phyloP scores from a whole-genome alignment of 2,113 vertebrate species.

The Saccopteryx leptura region DNA sequence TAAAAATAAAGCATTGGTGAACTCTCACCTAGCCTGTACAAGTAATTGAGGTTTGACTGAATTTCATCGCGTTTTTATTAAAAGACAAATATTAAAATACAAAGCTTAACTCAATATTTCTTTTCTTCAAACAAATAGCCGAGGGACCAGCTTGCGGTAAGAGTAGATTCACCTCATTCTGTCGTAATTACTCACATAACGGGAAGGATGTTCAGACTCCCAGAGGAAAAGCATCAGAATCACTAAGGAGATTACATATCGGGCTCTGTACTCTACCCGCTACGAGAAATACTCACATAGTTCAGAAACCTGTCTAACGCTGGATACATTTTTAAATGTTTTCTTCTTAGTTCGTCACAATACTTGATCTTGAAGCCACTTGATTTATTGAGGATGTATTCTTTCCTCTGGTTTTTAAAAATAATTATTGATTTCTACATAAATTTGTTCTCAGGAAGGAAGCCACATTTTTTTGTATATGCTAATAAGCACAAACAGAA shows the following conservation, averaged over 20 bases:
- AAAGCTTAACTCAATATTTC: neutral
- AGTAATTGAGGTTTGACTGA: neutral
- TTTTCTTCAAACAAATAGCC: neutral
- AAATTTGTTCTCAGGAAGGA: neutral
- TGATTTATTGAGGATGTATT: neutral
- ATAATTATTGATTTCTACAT: neutral
- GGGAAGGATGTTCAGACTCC: neutral
- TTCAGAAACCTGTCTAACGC: neutral
- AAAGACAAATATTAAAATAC: conserved; percentile 10
- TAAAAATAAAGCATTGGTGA: neutral
- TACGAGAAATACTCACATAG: neutral
- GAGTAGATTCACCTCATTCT: neutral
- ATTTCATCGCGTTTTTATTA: conserved; percentile 9
- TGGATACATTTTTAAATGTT: neutral
- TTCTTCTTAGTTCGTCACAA: neutral
- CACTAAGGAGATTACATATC: neutral
- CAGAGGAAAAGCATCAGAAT: neutral
- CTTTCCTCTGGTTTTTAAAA: neutral
- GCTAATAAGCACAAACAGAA: conserved; percentile 2
- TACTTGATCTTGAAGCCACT: conserved; percentile 6
- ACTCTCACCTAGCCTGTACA: neutral
- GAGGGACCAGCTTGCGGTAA: neutral
- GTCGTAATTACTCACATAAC: neutral
- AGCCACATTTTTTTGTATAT: neutral
- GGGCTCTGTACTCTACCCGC: neutral